Conservation (phyloP, 2,888 invertebrate genomes). For the Eupeodes luniger region DNA sequence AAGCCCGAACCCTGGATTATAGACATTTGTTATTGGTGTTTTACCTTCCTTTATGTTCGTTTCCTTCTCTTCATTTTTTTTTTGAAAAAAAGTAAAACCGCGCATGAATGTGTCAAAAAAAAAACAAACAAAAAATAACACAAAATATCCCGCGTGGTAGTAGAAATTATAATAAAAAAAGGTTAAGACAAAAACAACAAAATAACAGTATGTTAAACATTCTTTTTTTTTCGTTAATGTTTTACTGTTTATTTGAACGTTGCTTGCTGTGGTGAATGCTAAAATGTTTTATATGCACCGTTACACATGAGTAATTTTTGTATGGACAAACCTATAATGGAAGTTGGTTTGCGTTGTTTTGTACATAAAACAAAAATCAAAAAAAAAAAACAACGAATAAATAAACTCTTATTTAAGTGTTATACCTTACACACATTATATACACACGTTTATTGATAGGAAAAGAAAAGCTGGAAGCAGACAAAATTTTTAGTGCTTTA, state of each 20-base stretch:
- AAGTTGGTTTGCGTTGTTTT: not conserved
- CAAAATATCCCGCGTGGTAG: conserved; percentile 23
- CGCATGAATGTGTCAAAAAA: conserved; percentile 9
- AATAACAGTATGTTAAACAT: conserved; percentile 26
- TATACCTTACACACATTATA: too few species aligned
- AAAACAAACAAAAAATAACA: not conserved
- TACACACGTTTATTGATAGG: not conserved
- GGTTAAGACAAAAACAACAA: conserved; percentile 1
- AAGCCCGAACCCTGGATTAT: not conserved
- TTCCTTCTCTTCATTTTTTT: conserved; percentile 5
- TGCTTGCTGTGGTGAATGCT: conserved; percentile 34
- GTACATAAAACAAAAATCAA: not conserved
- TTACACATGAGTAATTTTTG: conserved; percentile 62
- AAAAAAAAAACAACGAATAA: not conserved
- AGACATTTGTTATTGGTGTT: not conserved
- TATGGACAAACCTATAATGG: conserved; percentile 27
- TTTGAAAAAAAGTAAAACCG: not conserved
- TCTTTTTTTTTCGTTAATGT: conserved; percentile 13
- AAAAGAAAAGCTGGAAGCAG: not conserved
- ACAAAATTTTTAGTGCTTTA: not conserved
- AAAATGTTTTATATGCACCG: conserved; percentile 55
- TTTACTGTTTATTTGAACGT: conserved; percentile 25
- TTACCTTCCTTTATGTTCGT: not conserved
- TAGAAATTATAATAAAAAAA: not conserved
- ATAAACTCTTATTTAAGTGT: not conserved